A percentile compares a stretch with the other conserved stretches of the same genome.
phyloP scores from a whole-genome alignment of 2,113 vertebrate genomes.

The Brienomyrus longianalis region DNA sequence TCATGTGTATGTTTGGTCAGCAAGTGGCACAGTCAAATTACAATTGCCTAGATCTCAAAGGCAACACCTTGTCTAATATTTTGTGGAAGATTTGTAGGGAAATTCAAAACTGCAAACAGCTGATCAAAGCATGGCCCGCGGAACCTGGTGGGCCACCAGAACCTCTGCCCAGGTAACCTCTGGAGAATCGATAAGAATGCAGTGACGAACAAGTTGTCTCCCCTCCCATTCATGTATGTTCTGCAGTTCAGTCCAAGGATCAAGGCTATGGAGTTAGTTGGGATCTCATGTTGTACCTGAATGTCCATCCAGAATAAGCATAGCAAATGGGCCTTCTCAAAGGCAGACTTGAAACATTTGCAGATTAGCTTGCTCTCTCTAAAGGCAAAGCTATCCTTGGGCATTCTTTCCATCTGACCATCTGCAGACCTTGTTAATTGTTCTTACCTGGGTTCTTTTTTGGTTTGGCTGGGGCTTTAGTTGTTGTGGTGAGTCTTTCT shows the following conservation, averaged over 20 bases:
- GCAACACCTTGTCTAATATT: background rate
- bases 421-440: background rate
- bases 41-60: background rate
- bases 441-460: slow-evolving; percentile 50
- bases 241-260: background rate
- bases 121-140: background rate
- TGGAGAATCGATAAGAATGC: background rate
- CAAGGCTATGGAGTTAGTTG: background rate
- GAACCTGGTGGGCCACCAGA: background rate
- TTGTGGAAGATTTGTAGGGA: background rate
- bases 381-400: background rate
- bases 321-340: background rate
- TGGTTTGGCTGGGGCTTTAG: slow-evolving; percentile 46
- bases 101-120: background rate
- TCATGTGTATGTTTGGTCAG: background rate
- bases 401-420: background rate
- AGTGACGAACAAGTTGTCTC: background rate
- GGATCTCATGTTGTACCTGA: background rate
- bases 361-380: background rate
- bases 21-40: background rate
- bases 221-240: background rate
- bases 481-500: slow-evolving; percentile 29
- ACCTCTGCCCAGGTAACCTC: background rate
- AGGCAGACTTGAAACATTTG: background rate
- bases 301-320: background rate